A percentile compares a stretch with the other conserved stretches of the same genome.
phyloP scores from a whole-genome alignment of 2,113 vertebrate species.

The Mobula hypostoma region DNA sequence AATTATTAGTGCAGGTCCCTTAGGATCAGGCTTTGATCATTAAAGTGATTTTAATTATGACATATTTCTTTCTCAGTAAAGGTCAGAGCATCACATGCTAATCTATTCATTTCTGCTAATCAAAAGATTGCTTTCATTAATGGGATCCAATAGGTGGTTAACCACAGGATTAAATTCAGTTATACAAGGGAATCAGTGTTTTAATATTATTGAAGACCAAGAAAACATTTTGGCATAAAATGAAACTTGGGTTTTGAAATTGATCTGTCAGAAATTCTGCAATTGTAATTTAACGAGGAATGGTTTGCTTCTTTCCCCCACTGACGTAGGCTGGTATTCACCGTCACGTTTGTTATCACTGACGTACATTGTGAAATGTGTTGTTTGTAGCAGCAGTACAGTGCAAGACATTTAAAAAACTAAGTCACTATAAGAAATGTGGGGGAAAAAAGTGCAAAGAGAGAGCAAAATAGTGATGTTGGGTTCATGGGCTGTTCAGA shows the following conservation, averaged over 20 bases:
- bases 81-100: slow-evolving; percentile 15
- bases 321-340: too few relatives aligned
- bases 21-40: background rate
- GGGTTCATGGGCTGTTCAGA: too few relatives aligned
- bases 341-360: too few relatives aligned
- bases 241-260: background rate
- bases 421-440: too few relatives aligned
- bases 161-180: background rate
- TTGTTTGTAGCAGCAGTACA: too few relatives aligned
- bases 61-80: background rate
- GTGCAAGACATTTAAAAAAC: too few relatives aligned
- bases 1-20: background rate
- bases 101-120: slow-evolving; percentile 19
- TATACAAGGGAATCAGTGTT: background rate
- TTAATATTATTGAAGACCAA: background rate
- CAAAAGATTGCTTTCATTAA: slow-evolving; percentile 27
- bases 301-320: too few relatives aligned
- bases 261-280: background rate
- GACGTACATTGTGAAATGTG: too few relatives aligned
- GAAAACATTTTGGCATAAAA: background rate
- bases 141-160: background rate
- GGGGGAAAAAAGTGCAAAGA: too few relatives aligned
- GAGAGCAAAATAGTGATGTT: too few relatives aligned
- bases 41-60: slow-evolving; percentile 33
- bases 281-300: too few relatives aligned